Evolutionary conservation across 2,113 vertebrate species (phyloP).

Genomic region (Cygnus buccinator): DNA sequence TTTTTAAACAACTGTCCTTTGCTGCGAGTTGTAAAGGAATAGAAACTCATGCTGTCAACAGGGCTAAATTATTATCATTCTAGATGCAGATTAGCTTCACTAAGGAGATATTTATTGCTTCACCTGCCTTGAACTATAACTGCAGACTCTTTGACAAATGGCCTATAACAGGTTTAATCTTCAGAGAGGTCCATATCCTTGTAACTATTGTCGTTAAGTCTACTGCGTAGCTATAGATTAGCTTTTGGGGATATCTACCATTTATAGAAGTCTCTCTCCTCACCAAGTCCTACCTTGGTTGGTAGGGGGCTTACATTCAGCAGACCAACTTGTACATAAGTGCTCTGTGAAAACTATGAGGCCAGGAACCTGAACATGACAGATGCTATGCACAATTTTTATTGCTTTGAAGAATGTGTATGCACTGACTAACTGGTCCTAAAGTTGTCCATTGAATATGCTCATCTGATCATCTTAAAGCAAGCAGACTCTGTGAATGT

Average conservation of each 20-base stretch:
- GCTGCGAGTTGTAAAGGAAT: background rate
- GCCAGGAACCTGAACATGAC: background rate
- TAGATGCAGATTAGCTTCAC: background rate
- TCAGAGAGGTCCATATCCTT: background rate
- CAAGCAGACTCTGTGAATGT: background rate
- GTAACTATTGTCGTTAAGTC: background rate
- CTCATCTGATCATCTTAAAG: background rate
- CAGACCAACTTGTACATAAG: background rate
- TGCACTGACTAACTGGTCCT: background rate
- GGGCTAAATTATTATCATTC: background rate
- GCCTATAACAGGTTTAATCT: background rate
- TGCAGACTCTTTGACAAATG: background rate
- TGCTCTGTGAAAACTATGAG: background rate
- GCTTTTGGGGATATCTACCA: background rate
- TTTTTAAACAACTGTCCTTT: background rate
- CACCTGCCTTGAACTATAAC: background rate
- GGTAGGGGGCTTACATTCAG: background rate
- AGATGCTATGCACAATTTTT: background rate
- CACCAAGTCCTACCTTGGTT: background rate
- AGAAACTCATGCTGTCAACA: background rate
- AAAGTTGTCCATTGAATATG: background rate
- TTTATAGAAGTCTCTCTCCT: background rate
- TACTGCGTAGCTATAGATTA: background rate
- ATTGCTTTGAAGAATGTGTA: background rate
- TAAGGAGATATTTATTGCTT: background rate